Conservation (phyloP, 2,888 invertebrate species). For the Leucania comma region DNA sequence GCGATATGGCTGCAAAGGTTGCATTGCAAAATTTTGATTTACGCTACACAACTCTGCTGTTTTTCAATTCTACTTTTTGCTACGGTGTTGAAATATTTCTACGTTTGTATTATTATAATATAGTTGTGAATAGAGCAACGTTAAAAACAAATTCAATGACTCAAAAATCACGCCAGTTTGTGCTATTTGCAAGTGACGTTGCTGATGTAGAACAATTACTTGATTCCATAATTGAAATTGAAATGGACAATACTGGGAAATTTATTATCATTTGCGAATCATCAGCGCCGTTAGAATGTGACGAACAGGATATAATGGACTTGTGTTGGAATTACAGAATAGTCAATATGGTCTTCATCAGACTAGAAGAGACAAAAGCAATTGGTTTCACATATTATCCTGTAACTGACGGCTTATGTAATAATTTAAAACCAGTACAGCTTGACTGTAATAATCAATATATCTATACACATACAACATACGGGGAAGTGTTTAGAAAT, state of each 20-base stretch:
- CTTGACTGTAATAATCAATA: constrained; percentile 50
- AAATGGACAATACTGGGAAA: constrained; percentile 80
- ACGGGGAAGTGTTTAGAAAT: constrained; percentile 70
- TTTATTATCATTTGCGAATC: constrained; percentile 81
- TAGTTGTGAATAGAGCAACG: constrained; percentile 71
- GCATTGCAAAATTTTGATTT: constrained; percentile 79
- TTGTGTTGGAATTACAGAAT: constrained; percentile 79
- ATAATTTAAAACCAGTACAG: constrained; percentile 70
- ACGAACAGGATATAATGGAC: constrained; percentile 73
- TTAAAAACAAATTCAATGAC: constrained; percentile 64
- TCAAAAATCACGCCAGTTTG: constrained; percentile 71
- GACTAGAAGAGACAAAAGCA: constrained; percentile 54
- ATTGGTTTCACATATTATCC: constrained; percentile 78
- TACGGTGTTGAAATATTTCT: constrained; percentile 76
- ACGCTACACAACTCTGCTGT: constrained; percentile 77
- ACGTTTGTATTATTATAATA: constrained; percentile 71
- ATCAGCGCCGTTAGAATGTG: constrained; percentile 68
- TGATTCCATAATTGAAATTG: constrained; percentile 68
- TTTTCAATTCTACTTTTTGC: constrained; percentile 76
- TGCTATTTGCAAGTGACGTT: constrained; percentile 75
- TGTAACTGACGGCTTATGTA: constrained; percentile 70
- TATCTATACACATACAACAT: constrained; percentile 43
- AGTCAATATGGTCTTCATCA: constrained; percentile 78
- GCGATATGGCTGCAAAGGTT: constrained; percentile 75
- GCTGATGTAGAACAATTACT: constrained; percentile 70